Evolutionary conservation across 2,888 invertebrate genomes (phyloP), one percentile per base, ranked within the genome.

Genomic region (Catotricha subobsoleta): DNA sequence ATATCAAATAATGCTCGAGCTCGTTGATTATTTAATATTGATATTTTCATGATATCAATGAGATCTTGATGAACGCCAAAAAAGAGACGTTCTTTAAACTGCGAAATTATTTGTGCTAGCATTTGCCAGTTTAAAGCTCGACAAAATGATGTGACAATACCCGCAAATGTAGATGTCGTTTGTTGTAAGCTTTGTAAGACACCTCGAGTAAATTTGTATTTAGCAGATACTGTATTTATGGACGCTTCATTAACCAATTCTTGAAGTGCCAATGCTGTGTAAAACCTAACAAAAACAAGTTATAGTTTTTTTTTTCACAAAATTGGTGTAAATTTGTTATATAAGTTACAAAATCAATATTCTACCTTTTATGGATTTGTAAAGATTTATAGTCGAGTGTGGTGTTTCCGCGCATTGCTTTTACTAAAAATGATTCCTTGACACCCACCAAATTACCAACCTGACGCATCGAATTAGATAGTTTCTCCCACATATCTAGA

Each of bases 71-170:
- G 82, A 35, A 97, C 80, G 10, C 95, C 97, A 60, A 97, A 95
- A 53, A 87, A 86, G 31, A 98, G 68, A 13, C 97, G 76, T 52
- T 83, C 80, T 65, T 95, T 91, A 60, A 98, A 95, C 62, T 94
- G 88, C 1, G 81, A 76, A 31, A 98, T 72, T 30, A 98, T 67
- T 47, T 90, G 66, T 58, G 92, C 84, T 53, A 98, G 69, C 56
- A 81, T 86, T 48, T 73, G 74, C 95, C 97, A 98, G 19, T 92
- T 88, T 10, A 98, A 65, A 41, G 90, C 80, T 46, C 74, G 75
- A 60, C 94, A 91, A 65, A 98, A 97, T n/a, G 86, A 77, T 3
- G 92, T 90, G 2, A 97, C 86, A 83, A 95, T 95, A 42, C 92
- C 94, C 42, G 95, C 92, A 71, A 94, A 95, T 27, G 91, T 90